Evolutionary conservation across 2,888 invertebrate species (phyloP), one percentile per base, ranked within the genome.

Genomic region (Drosophila infuscata): DNA sequence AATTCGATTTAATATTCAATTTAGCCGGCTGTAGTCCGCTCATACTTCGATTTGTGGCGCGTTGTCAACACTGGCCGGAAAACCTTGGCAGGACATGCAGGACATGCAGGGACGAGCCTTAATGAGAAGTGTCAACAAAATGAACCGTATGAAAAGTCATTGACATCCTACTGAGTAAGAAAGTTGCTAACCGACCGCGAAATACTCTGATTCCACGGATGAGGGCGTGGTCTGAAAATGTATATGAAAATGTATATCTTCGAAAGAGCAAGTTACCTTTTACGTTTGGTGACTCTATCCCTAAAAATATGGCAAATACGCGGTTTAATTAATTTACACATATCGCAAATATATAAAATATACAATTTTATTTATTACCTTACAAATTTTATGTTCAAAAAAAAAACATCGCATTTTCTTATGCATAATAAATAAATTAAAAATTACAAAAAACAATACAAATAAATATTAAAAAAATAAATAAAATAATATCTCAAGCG

Each of bases 71-170:
- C 61, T 17, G 9, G 38, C 35, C 48, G 29, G 35, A 46, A 29
- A 59, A 52, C 5, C 43, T 53, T 71, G 64, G 41, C 41, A 54
- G 61, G 46, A 11, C 41, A 17, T 7, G 17, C 36, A 15, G 43
- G 60, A 59, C 58, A 36, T n/a, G n/a, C 35, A 9, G 38, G 30
- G 25, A 52, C 51, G 48, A 52, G 36, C 60, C 68, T 68, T 74
- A 74, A 74, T 77, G 62, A 79, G 62, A 88, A 72, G 74, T 76
- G 76, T 75, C 90, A 83, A 73, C 64, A 74, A 76, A 81, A 74
- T 67, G 66, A 77, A 72, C 73, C 78, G 68, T 69, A 70, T 74
- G 74, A 82, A 74, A 79, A 87, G 76, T 84, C 80, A 82, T 79
- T 84, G 88, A 83, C 78, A 82, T 69, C 64, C 60, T 43, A 49